Conservation (phyloP, 2,888 invertebrate genomes). For the Metallyticus violacea region DNA sequence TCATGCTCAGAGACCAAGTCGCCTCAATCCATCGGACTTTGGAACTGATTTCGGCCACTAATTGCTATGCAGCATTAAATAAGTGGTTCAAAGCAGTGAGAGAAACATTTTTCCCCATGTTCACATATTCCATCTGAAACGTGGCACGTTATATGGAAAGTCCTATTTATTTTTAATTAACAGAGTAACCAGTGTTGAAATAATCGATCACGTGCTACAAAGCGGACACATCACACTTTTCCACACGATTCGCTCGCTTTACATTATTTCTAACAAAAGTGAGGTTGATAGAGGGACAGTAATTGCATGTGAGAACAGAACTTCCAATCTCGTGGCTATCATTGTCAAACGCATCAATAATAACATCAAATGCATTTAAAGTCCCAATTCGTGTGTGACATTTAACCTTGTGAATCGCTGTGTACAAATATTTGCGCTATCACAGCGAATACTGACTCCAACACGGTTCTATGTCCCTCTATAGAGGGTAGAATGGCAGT, state of each 20-base stretch:
- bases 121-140: not conserved
- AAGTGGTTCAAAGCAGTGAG: not conserved
- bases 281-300: not conserved
- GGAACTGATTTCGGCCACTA: no score
- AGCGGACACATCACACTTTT: not conserved
- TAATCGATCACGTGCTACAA: not conserved
- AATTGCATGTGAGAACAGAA: not conserved
- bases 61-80: not conserved
- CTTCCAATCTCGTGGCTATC: not conserved
- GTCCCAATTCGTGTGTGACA: not conserved
- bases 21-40: not conserved
- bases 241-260: not conserved
- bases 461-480: not conserved
- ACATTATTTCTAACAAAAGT: not conserved
- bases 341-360: not conserved
- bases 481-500: not conserved
- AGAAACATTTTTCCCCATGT: not conserved
- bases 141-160: not conserved
- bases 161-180: not conserved
- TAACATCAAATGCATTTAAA: not conserved
- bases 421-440: not conserved
- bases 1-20: no score
- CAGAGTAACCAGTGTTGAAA: not conserved
- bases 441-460: not conserved
- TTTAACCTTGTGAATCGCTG: not conserved